Evolutionary conservation across 1,140 invertebrate genomes (phyloP), one percentile per base, ranked within the genome.

Genomic region (Proales similis): DNA sequence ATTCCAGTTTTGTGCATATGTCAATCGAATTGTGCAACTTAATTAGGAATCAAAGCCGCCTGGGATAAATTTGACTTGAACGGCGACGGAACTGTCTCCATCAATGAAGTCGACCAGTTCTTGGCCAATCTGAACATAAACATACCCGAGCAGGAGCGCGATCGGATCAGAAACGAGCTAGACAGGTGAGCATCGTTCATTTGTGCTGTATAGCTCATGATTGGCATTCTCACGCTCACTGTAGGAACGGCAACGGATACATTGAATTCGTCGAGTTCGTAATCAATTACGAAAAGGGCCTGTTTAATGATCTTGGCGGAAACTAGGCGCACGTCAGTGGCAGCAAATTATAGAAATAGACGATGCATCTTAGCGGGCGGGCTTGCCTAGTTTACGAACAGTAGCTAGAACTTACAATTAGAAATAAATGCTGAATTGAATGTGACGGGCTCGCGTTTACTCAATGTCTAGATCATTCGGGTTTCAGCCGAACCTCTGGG

Each of bases 201-300:
- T 12, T 33, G 22, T 26, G 29, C 3, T 26, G 29, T 43, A 17
- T 57, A 12, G 9, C 9, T 36, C 33, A 36, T 36, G 14, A 36
- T 36, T 36, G 9, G 9, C 9, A 36, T 9, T 9, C 14, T 36
- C 9, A 36, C 14, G n/a, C n/a, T n/a, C n/a, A n/a, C n/a, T n/a
- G n/a, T 12, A 57, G 51, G 45, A 57, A 57, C 45, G 51, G 36
- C 12, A 57, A 57, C 22, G 51, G 51, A 2, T 42, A n/a, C 11
- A 57, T 57, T 26, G 51, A 57, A 36, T 57, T 57, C 30, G 51
- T 57, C 6, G 51, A 57, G 45, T 57, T 57, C 26, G 51, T 57
- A 5, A 26, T 42, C 19, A 39, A 57, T 4, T 57, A 57, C 45
- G 51, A 57, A 57, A 57, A 57, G 20, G 51, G 51, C 45, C 19